These are phyloP conservation scores for Fulica atra DNA, from an alignment of 2,113 vertebrate genomes.

Conservation along the genomic window DNA sequence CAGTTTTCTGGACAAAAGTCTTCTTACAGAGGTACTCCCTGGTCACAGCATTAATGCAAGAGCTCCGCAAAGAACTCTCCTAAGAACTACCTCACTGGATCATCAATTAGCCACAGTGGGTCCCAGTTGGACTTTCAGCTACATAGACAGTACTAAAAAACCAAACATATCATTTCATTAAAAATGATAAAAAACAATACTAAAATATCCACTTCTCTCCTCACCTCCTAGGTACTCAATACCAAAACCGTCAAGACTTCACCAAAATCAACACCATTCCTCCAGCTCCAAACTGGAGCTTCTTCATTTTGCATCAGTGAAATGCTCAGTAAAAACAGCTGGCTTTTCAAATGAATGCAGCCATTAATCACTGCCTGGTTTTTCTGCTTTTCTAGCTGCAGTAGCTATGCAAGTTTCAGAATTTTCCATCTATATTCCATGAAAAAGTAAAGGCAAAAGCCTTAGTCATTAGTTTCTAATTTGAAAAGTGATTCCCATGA, in stretches of 20 bases:
- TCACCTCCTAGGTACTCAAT: background rate
- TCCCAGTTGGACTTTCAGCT: background rate
- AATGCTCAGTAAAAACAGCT: background rate
- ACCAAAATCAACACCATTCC: background rate
- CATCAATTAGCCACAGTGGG: background rate
- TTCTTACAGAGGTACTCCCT: background rate
- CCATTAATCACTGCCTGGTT: background rate
- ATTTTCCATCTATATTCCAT: background rate
- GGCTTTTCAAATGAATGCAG: background rate
- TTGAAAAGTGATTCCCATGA: background rate
- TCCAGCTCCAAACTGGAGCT: background rate
- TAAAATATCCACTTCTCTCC: background rate
- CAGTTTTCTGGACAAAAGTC: background rate
- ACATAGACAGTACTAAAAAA: background rate
- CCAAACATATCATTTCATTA: background rate
- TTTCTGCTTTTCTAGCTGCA: background rate
- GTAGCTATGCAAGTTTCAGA: background rate
- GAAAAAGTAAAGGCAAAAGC: background rate
- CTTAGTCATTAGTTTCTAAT: background rate
- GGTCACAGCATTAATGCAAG: background rate
- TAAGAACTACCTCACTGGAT: background rate
- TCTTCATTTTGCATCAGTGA: background rate
- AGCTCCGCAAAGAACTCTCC: background rate
- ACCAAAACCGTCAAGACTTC: background rate
- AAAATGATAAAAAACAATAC: background rate